phyloP scores from a whole-genome alignment of 1,140 invertebrate genomes.

The Cardiocondyla obscurior region DNA sequence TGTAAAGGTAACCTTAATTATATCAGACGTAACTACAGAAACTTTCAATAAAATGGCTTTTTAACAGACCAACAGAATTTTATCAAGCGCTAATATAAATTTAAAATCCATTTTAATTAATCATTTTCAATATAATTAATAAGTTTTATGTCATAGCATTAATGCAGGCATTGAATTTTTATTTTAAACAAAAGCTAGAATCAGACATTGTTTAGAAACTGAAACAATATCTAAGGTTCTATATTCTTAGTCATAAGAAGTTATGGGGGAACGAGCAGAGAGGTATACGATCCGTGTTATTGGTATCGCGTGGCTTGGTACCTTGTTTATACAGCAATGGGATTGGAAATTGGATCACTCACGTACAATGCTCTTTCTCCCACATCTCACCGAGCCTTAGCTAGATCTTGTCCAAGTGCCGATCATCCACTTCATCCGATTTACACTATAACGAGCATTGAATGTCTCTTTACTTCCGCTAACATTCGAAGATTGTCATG shows the following conservation, averaged over 20 bases:
- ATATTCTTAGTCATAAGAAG: constrained; percentile 54
- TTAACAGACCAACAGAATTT: background rate
- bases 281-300: constrained; percentile 62
- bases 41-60: background rate
- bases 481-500: background rate
- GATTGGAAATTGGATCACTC: constrained; percentile 65
- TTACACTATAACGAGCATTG: constrained; percentile 4
- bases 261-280: constrained; percentile 46
- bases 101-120: background rate
- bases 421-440: constrained; percentile 39
- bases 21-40: background rate
- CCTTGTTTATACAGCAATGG: constrained; percentile 59
- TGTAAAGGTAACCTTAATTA: background rate
- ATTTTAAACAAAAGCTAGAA: background rate
- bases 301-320: constrained; percentile 53
- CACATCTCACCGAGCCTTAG: background rate
- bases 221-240: constrained; percentile 40
- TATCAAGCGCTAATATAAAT: background rate
- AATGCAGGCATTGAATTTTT: background rate
- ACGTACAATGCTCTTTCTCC: constrained; percentile 27
- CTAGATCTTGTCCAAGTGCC: constrained; percentile 1
- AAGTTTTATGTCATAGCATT: background rate
- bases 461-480: background rate
- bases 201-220: constrained; percentile 27
- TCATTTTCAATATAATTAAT: background rate